These are phyloP conservation scores for Nanorana parkeri DNA, from an alignment of 2,113 vertebrate genomes.

Conservation along the genomic window DNA sequence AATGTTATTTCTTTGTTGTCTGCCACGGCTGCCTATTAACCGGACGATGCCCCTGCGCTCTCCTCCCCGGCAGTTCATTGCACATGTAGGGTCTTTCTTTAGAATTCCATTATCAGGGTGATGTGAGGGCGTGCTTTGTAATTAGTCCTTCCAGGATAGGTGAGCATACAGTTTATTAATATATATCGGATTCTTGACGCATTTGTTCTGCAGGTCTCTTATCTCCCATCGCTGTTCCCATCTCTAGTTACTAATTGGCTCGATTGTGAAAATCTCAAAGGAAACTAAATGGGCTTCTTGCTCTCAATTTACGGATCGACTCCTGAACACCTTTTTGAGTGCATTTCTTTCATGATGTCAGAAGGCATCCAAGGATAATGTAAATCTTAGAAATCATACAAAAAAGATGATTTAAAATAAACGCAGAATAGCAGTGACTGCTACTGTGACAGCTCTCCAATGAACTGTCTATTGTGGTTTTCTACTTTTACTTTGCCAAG, in stretches of 20 bases:
- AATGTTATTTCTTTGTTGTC: neutral
- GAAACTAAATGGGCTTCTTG: neutral
- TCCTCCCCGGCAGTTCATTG: neutral
- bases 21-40: neutral
- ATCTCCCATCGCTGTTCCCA: neutral
- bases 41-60: no score
- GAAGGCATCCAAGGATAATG: neutral
- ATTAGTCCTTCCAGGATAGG: neutral
- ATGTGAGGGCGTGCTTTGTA: neutral
- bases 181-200: neutral
- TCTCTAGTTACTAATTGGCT: neutral
- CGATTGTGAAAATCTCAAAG: neutral
- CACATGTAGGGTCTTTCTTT: neutral
- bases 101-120: neutral
- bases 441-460: no score
- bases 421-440: no score
- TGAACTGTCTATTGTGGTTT: no score
- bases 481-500: no score
- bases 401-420: no score
- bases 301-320: neutral
- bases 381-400: neutral
- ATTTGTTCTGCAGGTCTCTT: neutral
- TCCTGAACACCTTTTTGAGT: neutral
- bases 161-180: neutral
- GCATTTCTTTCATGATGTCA: neutral